These are phyloP conservation scores for Pelecanus crispus DNA, from an alignment of 2,113 vertebrate species.

Conservation along the genomic window DNA sequence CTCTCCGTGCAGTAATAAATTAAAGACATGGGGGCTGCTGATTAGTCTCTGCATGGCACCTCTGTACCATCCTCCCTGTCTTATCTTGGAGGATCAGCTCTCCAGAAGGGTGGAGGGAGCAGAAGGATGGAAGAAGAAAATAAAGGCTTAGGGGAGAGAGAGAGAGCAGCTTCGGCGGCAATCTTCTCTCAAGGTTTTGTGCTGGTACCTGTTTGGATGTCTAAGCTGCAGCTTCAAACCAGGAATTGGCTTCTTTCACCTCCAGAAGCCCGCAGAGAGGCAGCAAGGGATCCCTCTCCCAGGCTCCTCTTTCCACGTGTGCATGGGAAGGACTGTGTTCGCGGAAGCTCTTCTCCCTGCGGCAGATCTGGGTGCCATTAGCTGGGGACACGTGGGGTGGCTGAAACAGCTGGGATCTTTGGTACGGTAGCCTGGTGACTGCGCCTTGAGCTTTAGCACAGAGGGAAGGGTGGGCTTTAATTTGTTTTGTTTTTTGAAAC, in stretches of 20 bases:
- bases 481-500: neutral
- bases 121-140: neutral
- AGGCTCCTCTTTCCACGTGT: neutral
- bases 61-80: neutral
- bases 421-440: neutral
- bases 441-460: neutral
- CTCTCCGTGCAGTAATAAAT: conserved; percentile 53
- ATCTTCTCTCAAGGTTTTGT: neutral
- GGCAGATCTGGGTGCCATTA: neutral
- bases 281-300: neutral
- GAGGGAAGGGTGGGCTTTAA: neutral
- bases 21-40: conserved; percentile 30
- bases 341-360: fast-evolving
- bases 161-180: neutral
- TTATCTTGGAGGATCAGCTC: neutral
- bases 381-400: neutral
- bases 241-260: neutral
- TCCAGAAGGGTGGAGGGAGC: neutral
- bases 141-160: neutral
- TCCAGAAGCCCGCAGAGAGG: neutral
- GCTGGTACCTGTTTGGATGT: neutral
- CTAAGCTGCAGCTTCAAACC: neutral
- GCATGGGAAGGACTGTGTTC: neutral
- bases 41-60: neutral
- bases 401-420: neutral